Evolutionary conservation across 92 coral and sea anemone species (phyloP).

Genomic region (Pocillopora meandrina): DNA sequence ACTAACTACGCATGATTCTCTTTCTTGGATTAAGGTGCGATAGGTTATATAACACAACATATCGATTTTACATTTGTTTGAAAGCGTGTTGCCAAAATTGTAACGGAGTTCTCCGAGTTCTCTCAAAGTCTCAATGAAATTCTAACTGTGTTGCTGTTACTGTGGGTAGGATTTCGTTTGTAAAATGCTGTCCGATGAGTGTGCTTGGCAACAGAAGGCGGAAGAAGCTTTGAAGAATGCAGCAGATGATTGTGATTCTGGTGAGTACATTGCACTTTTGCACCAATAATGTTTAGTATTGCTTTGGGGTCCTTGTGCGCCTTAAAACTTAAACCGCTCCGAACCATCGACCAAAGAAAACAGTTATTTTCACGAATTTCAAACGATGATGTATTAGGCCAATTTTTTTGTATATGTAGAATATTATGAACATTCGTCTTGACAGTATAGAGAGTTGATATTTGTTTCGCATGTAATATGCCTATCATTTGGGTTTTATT

Average conservation of each 20-base stretch:
- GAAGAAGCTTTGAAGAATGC: conserved; percentile 78
- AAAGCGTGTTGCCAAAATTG: neutral
- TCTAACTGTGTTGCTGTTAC: neutral
- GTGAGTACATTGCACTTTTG: conserved; percentile 15
- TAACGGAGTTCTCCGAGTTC: neutral
- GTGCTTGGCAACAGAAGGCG: conserved; percentile 85
- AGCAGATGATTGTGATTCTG: conserved; percentile 67
- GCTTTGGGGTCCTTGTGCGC: no score
- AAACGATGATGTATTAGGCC: no score
- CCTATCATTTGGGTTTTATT: neutral
- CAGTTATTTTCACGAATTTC: no score
- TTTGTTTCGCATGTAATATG: neutral
- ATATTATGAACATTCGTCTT: no score
- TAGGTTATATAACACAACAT: neutral
- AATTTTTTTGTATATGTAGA: no score
- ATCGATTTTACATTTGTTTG: neutral
- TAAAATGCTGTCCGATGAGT: conserved; percentile 77
- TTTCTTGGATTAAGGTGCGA: conserved; percentile 80
- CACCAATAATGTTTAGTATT: neutral
- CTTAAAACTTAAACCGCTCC: no score
- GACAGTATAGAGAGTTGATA: no score
- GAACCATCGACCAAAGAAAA: no score
- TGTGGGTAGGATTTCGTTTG: conserved; percentile 71
- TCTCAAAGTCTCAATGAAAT: neutral
- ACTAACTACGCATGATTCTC: conserved; percentile 67